Percentiles rank a stretch among this genome's conserved stretches.
phyloP scores from a whole-genome alignment of 1,140 invertebrate species.

The Potamilus streckersoni region DNA sequence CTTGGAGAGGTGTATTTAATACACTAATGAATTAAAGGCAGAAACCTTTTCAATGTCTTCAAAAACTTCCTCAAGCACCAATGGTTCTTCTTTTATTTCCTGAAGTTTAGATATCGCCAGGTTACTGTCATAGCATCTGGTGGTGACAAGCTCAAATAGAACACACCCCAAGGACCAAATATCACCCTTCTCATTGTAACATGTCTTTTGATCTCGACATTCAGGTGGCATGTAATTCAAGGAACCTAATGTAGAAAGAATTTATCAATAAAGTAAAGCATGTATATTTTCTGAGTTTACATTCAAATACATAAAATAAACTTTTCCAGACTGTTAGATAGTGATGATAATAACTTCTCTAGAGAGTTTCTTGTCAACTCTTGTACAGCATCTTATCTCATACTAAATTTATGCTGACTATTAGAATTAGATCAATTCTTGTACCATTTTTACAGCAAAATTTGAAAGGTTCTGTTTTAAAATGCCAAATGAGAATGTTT shows the following conservation, averaged over 20 bases:
- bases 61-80: conserved; percentile 51
- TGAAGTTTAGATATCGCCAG: conserved; percentile 42
- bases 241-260: conserved; percentile 37
- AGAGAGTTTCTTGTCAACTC: no score
- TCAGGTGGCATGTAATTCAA: conserved; percentile 62
- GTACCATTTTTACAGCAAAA: no score
- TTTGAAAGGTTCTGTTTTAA: no score
- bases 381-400: no score
- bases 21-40: neutral
- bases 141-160: conserved; percentile 55
- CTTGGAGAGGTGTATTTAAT: no score
- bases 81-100: conserved; percentile 46
- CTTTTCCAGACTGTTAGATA: no score
- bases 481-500: no score
- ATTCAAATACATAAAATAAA: no score
- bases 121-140: conserved; percentile 34
- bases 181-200: conserved; percentile 55
- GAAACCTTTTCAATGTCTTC: conserved; percentile 49
- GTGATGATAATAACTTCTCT: no score
- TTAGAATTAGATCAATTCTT: no score
- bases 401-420: no score
- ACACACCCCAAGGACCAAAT: conserved; percentile 63
- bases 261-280: neutral
- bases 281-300: no score
- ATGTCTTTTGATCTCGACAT: conserved; percentile 18